Evolutionary conservation across 2,113 vertebrate genomes (phyloP).

Genomic region (Laticauda colubrina): DNA sequence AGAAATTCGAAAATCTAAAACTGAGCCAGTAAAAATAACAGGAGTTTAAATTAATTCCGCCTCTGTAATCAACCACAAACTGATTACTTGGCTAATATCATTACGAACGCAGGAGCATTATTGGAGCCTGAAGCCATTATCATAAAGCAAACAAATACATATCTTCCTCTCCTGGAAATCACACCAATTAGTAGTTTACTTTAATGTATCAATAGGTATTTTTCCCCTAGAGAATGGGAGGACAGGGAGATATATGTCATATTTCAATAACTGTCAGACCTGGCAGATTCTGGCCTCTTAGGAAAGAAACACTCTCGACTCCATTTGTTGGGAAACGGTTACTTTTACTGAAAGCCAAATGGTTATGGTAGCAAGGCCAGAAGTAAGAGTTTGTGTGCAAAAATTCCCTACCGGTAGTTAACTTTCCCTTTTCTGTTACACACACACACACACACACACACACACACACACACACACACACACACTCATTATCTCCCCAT

Average conservation of each 20-base stretch:
- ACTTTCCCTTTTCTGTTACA: background rate
- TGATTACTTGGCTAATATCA: background rate
- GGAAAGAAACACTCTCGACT: background rate
- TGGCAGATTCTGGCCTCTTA: background rate
- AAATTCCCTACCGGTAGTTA: background rate
- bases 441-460: too few species aligned
- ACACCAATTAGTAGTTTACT: background rate
- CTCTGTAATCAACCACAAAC: background rate
- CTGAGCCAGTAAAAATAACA: background rate
- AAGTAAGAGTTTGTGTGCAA: background rate
- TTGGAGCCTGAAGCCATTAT: background rate
- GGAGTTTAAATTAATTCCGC: background rate
- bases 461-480: too few species aligned
- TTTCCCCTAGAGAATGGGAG: background rate
- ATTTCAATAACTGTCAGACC: background rate
- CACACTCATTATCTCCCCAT: background rate
- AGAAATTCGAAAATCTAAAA: background rate
- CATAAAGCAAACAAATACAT: background rate
- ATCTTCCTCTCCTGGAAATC: background rate
- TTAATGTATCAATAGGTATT: background rate
- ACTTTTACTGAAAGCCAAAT: background rate
- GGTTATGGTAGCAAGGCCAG: background rate
- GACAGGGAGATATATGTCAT: background rate
- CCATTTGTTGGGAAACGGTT: background rate
- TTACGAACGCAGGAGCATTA: background rate